A percentile compares a stretch with the other conserved stretches of the same genome.
Conservation (phyloP, 2,113 vertebrate genomes). For the Hippocampus abdominalis region DNA sequence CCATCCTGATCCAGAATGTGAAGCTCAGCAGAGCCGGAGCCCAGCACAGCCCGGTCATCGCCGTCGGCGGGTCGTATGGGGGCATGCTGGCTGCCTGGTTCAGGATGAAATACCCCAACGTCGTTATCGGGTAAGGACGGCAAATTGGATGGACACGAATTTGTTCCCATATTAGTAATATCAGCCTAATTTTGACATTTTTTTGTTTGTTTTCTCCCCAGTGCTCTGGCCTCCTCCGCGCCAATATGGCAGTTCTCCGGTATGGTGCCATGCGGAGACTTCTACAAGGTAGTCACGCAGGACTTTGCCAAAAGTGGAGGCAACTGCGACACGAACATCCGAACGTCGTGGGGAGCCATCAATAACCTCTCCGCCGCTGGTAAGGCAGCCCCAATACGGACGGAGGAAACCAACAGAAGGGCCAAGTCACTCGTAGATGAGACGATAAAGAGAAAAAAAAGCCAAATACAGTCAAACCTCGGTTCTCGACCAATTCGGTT, state of each 20-base stretch:
- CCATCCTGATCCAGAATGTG: constrained; percentile 79
- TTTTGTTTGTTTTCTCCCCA: constrained; percentile 34
- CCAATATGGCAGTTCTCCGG: constrained; percentile 91
- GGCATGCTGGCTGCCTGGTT: constrained; percentile 96
- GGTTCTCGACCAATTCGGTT: too few relatives aligned
- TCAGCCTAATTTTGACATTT: constrained; percentile 17
- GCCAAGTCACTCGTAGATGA: too few relatives aligned
- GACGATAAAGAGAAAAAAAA: background rate
- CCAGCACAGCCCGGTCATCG: constrained; percentile 81
- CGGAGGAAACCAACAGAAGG: too few relatives aligned
- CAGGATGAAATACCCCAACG: constrained; percentile 93
- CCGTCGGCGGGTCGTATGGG: constrained; percentile 92
- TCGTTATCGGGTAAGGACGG: constrained; percentile 82
- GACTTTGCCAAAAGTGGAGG: constrained; percentile 80
- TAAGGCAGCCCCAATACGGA: constrained; percentile 35
- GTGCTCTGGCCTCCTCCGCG: constrained; percentile 90
- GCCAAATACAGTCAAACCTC: too few relatives aligned
- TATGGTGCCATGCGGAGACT: constrained; percentile 82
- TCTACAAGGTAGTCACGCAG: constrained; percentile 82
- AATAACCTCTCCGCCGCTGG: constrained; percentile 76
- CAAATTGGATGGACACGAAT: background rate
- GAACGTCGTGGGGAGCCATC: constrained; percentile 84
- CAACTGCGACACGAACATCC: constrained; percentile 81
- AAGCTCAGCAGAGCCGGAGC: constrained; percentile 72
- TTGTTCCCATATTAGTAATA: background rate